Conservation (phyloP, 2,888 invertebrate genomes). For the Catocala nupta region DNA sequence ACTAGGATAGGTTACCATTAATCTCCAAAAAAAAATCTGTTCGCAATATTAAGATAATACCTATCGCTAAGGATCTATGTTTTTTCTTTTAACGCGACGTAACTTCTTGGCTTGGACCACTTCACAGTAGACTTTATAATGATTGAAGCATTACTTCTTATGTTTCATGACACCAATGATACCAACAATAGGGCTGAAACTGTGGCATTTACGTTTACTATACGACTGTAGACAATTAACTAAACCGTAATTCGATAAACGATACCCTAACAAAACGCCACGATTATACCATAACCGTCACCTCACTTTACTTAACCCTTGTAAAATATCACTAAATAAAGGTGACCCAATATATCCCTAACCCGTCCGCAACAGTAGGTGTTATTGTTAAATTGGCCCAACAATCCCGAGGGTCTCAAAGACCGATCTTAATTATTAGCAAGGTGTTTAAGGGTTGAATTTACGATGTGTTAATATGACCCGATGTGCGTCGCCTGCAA, state of each 20-base stretch:
- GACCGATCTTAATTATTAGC: constrained; percentile 83
- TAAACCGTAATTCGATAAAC: constrained; percentile 1
- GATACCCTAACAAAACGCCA: constrained; percentile 2
- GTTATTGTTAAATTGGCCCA: constrained; percentile 76
- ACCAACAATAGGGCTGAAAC: too few relatives aligned
- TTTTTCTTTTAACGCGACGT: too few relatives aligned
- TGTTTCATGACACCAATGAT: too few relatives aligned
- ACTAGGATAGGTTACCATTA: too few relatives aligned
- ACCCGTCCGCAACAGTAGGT: constrained; percentile 66
- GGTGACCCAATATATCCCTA: constrained; percentile 65
- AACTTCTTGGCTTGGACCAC: too few relatives aligned
- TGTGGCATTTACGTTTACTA: too few relatives aligned
- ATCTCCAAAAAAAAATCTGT: too few relatives aligned
- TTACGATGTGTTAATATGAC: constrained; percentile 83
- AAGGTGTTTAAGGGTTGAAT: constrained; percentile 84
- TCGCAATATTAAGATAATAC: too few relatives aligned
- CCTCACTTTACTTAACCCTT: constrained; percentile 48
- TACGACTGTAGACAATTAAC: too few relatives aligned
- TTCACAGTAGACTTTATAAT: too few relatives aligned
- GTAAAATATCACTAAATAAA: constrained; percentile 67
- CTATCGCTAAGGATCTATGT: too few relatives aligned
- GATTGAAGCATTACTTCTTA: too few relatives aligned
- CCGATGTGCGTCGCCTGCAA: constrained; percentile 76
- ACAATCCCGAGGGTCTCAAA: constrained; percentile 68
- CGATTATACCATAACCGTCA: constrained; percentile 31